Evolutionary conservation across 2,113 vertebrate species (phyloP), one percentile per base, ranked within the genome.

Genomic region (Chaenocephalus aceratus): DNA sequence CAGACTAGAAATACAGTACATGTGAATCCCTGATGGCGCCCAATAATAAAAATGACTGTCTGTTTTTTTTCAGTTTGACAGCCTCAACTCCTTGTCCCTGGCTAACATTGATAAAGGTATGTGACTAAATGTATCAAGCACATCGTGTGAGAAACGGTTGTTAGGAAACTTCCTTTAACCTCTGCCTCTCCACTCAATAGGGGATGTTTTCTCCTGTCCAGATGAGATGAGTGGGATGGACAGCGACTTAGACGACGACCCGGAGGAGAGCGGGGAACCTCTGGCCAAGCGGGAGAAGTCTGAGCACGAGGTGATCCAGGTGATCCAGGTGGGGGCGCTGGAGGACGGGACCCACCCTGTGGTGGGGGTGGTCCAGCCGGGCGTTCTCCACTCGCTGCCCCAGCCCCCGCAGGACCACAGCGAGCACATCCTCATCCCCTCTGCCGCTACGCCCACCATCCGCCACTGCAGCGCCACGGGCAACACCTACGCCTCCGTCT

Each of bases 101-200:
- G 79, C 93, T 0, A 95, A 97, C 85, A 94, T 97, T 3, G 97
- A 99, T 88, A 99, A 98, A 98, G 98, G 98, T 99, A 94, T 44
- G 93, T 76, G 18, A 3, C 52, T 53, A 56, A 75, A 30, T 68
- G 11, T 45, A 54, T 26, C 3, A 23, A 53, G 60, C 3, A 6
- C 10, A n/a, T 2, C 3, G 2, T 2, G 5, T 60, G 7, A 58
- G 11, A 23, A 48, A 11, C 12, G 15, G 46, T 69, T 14, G 26
- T 59, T 18, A 36, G 9, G n/a, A 46, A 53, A 51, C 6, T 0
- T 18, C 46, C 26, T 46, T n/a, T 9, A 41, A 41, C 36, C 36
- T 41, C 1, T 23, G 36, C n/a, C 26, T 49, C n/a, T 63, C 0
- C 6, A 18, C 34, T 69, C 18, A 44, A 18, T 4, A 8, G 4